Conservation (phyloP, 1,140 invertebrate genomes). For the Heliconius congener region DNA sequence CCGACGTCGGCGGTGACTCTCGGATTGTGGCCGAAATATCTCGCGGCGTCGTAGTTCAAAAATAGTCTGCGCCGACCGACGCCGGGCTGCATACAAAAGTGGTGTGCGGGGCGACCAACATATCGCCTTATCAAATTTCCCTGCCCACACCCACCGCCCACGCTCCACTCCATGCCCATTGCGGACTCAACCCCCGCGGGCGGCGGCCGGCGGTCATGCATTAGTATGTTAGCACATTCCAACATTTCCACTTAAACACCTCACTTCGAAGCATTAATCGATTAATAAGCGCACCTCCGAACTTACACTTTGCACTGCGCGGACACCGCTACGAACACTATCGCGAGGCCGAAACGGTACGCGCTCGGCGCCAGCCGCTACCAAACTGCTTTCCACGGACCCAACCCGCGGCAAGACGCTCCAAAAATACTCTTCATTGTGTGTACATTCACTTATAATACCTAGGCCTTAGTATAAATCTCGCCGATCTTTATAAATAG, state of each 20-base stretch:
- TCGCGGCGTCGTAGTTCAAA: constrained; percentile 58
- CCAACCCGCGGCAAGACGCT: constrained; percentile 49
- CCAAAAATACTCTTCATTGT: constrained; percentile 75
- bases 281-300: constrained; percentile 58
- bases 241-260: constrained; percentile 58
- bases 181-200: constrained; percentile 44
- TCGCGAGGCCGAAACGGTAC: constrained; percentile 47
- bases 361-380: constrained; percentile 58
- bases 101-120: constrained; percentile 55
- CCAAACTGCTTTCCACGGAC: constrained; percentile 52
- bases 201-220: constrained; percentile 56
- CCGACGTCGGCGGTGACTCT: constrained; percentile 41
- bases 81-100: constrained; percentile 73
- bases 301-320: constrained; percentile 70
- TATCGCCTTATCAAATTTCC: constrained; percentile 77
- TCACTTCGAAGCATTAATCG: constrained; percentile 71
- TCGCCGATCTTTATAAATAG: constrained; percentile 66
- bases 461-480: constrained; percentile 72
- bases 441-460: constrained; percentile 73
- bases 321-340: constrained; percentile 48
- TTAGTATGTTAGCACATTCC: constrained; percentile 73
- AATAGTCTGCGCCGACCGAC: constrained; percentile 64
- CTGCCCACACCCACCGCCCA: constrained; percentile 66
- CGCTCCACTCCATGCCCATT: constrained; percentile 50
- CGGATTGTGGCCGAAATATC: constrained; percentile 56